Base-by-base conservation (phyloP, 2,113 vertebrate species). In the Illadopsis cleaveri region DNA sequence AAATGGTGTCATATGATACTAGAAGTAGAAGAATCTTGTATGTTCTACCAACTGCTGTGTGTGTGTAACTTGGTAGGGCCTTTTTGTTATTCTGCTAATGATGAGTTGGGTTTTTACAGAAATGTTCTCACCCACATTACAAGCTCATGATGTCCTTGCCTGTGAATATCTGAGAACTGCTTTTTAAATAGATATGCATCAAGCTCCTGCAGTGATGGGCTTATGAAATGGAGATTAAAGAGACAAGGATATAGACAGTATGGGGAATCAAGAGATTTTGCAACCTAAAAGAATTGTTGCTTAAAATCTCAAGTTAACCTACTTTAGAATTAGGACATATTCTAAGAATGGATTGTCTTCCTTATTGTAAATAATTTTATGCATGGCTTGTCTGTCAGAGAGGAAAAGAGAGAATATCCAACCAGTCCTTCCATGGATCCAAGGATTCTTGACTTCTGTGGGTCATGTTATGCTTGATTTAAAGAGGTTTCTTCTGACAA, bases 161-260 rank as follows among this genome's bases (percentile, higher is more conserved):
- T 80, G 38, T 7, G 13, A 79, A 47, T 82, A 80, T 80, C 62
- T 76, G 81, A 85, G 82, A 94, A 70, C 82, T 76, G 27, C 35
- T 82, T 89, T 94, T 89, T 76, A 84, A 86, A 78, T 40, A 94
- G 91, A 89, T 96, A 79, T 8, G 10, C 25, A 87, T 89, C 91
- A 93, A 68, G n/a, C 60, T 48, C 61, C 44, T 16, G n/a, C 20
- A 68, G 22, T 47, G 61, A 69, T 57, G 37, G 18, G 35, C 0
- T 91, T 83, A 72, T 13, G 61, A 96, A 95, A 90, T 25, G 5
- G n/a, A 73, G 40, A 93, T 81, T 86, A 83, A 66, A 90, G 65
- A 70, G 56, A 54, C 25, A 15, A 30, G 31, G 24, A 27, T 66
- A 47, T n/a, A 91, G 31, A 44, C 38, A 84, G 38, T 25, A 18